These are phyloP conservation scores for Barbus barbus DNA, from an alignment of 2,113 vertebrate genomes.

Conservation along the genomic window DNA sequence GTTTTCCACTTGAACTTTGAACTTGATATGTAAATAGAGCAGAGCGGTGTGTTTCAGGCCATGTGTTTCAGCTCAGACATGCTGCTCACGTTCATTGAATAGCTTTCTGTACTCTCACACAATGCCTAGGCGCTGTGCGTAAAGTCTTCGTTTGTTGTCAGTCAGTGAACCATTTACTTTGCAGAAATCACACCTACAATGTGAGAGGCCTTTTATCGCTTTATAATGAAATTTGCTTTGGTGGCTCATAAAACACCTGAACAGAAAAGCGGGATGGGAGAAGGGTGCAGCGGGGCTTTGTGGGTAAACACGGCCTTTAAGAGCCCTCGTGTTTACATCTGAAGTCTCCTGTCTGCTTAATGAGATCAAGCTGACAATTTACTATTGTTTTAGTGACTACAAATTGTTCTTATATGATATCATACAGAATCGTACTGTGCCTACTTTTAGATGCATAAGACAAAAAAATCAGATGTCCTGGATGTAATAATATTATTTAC, in stretches of 20 bases:
- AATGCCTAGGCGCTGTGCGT: slow-evolving; percentile 20
- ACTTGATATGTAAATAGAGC: slow-evolving; percentile 46
- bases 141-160: slow-evolving; percentile 41
- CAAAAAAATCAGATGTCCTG: background rate
- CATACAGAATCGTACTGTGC: background rate
- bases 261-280: slow-evolving; percentile 11
- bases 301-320: slow-evolving; percentile 8
- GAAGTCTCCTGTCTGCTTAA: slow-evolving; percentile 40
- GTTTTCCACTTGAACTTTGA: slow-evolving; percentile 51
- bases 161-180: slow-evolving; percentile 32
- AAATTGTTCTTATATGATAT: slow-evolving; percentile 17
- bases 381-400: slow-evolving; percentile 10
- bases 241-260: slow-evolving; percentile 28
- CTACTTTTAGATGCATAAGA: background rate
- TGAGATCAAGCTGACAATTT: slow-evolving; percentile 38
- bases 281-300: slow-evolving; percentile 13
- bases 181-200: background rate
- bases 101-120: slow-evolving; percentile 31
- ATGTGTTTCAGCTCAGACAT: slow-evolving; percentile 51
- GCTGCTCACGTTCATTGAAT: slow-evolving; percentile 24
- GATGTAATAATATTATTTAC: slow-evolving; percentile 3
- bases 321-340: slow-evolving; percentile 31
- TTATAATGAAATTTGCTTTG: slow-evolving; percentile 36
- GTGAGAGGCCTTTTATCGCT: slow-evolving; percentile 18
- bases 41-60: slow-evolving; percentile 28